A percentile compares a stretch with the other conserved stretches of the same genome.
phyloP scores from a whole-genome alignment of 2,888 invertebrate species.

The Zeuzera pyrina region DNA sequence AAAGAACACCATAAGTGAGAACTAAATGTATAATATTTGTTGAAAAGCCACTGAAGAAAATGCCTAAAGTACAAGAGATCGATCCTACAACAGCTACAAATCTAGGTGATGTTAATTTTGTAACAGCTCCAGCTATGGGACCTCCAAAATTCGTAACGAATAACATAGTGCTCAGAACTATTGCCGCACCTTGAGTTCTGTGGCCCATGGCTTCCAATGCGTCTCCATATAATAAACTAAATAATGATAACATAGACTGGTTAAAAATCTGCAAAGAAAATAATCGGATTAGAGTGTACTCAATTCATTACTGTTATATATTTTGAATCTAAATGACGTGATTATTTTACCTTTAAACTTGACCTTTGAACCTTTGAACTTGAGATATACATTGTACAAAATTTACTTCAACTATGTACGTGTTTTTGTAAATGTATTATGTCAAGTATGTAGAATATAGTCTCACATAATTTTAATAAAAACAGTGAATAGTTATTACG shows the following conservation, averaged over 20 bases:
- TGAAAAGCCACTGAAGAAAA: constrained; percentile 60
- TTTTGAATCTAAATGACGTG: not conserved
- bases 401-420: not conserved
- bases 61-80: constrained; percentile 46
- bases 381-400: not conserved
- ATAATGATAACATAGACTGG: constrained; percentile 79
- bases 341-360: not conserved
- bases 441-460: too few species aligned
- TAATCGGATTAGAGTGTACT: not conserved
- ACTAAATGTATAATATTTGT: constrained; percentile 56
- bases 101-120: constrained; percentile 62
- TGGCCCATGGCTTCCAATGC: constrained; percentile 76
- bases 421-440: too few species aligned
- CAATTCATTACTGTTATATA: too few species aligned
- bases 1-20: constrained; percentile 55
- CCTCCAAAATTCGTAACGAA: constrained; percentile 78
- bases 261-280: constrained; percentile 74
- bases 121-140: constrained; percentile 78
- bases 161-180: constrained; percentile 79
- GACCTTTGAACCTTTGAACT: not conserved
- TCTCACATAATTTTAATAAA: too few species aligned
- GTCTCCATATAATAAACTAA: constrained; percentile 79
- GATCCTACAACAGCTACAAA: constrained; percentile 56
- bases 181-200: constrained; percentile 76
- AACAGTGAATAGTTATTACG: too few species aligned